Base-by-base conservation (phyloP, 2,113 vertebrate species). In the Colossoma macropomum region DNA sequence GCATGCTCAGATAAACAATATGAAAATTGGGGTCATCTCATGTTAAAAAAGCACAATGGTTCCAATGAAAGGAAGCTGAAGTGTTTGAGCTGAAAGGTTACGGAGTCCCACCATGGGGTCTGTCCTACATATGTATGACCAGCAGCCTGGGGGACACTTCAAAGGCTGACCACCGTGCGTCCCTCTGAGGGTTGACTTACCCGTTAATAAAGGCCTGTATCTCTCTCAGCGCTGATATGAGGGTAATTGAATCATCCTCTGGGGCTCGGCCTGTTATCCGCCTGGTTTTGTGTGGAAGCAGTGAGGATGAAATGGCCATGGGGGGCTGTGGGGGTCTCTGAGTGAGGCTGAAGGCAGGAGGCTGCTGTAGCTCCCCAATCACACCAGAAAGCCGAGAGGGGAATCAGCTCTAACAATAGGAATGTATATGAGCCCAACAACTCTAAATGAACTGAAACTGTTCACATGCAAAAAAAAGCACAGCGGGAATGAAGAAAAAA, bases 121-220 rank as follows among this genome's bases (percentile, higher is more conserved):
- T 54, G 82, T 32, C 54, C 56, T 78, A 73, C 75, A 75, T 66
- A 72, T 73, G 82, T 72, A 48, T 54, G 71, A 72, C 68, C 75
- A 83, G 66, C 48, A 83, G 75, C 81, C 75, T 75, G 52, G 13
- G 50, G 1, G 75, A 62, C 70, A 19, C 82, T 72, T 73, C 66
- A 78, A 78, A 78, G 71, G 56, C 82, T 11, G 38, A 16, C n/a
- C 54, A 73, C 16, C 87, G 85, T 87, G 86, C 88, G 87, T 72
- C 27, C 87, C 84, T 85, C 28, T 76, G 85, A 76, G 87, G 87
- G 89, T 75, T 88, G 85, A 90, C 90, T 89, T 87, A 84, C 84
- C 92, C 91, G 89, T 91, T 93, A 90, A 93, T 90, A 88, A 76
- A 69, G 32, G 73, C 87, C 89, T 84, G 92, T 92, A 92, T 91